phyloP scores from a whole-genome alignment of 2,888 invertebrate species.

The Cartodere bifasciata region DNA sequence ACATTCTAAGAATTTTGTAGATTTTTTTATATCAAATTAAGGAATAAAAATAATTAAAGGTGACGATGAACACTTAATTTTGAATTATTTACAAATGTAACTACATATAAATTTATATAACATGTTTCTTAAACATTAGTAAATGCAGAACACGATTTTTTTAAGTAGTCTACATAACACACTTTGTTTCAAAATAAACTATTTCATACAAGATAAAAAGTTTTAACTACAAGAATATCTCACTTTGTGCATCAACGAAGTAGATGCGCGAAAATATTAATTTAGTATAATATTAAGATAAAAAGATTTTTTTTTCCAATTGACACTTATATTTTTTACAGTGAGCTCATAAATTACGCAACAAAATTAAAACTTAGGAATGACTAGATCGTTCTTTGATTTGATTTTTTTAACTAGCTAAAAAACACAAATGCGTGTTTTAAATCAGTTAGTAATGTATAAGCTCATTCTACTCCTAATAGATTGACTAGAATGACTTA shows the following conservation, averaged over 20 bases:
- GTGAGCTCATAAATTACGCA: neutral
- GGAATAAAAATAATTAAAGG: constrained; percentile 8
- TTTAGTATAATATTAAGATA: constrained; percentile 22
- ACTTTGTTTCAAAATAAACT: constrained; percentile 24
- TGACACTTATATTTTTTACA: constrained; percentile 28
- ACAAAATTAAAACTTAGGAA: neutral
- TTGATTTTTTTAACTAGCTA: neutral
- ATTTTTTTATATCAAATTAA: constrained; percentile 7
- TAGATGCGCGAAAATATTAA: constrained; percentile 31
- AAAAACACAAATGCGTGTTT: too few species aligned
- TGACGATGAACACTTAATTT: constrained; percentile 8
- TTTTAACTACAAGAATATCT: constrained; percentile 41
- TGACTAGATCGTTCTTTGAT: too few species aligned
- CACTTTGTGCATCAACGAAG: constrained; percentile 34
- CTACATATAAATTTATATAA: constrained; percentile 7
- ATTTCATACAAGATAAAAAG: constrained; percentile 29
- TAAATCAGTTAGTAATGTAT: too few species aligned
- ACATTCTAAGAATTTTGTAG: too few species aligned
- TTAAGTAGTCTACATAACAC: constrained; percentile 26
- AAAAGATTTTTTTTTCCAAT: constrained; percentile 28
- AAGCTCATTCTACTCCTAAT: neutral
- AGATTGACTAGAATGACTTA: too few species aligned
- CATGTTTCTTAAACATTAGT: too few species aligned
- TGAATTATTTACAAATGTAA: constrained; percentile 1
- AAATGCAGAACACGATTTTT: constrained; percentile 12